These are phyloP conservation scores for Masticophis lateralis DNA, from an alignment of 2,797 vertebrate species.

Conservation along the genomic window DNA sequence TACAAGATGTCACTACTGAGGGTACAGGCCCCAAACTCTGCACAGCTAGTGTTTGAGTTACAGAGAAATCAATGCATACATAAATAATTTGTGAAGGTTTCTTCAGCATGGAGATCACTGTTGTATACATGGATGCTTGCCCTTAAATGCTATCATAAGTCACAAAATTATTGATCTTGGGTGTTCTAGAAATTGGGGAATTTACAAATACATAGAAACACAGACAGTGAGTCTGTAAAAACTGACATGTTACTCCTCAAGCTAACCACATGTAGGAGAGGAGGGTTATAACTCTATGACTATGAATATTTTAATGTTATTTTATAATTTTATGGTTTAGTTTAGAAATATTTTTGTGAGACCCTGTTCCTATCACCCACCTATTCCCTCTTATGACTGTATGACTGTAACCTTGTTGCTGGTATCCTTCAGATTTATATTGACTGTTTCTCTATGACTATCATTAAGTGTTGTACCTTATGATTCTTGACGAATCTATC, in stretches of 20 bases:
- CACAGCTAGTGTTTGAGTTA: background rate
- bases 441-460: too few species aligned
- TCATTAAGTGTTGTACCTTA: too few species aligned
- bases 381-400: too few species aligned
- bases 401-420: too few species aligned
- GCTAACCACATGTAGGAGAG: background rate
- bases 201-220: background rate
- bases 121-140: background rate
- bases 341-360: background rate
- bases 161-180: background rate
- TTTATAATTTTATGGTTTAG: background rate
- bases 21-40: background rate
- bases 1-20: background rate
- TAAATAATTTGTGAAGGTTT: background rate
- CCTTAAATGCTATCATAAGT: background rate
- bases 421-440: too few species aligned
- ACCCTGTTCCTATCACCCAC: background rate
- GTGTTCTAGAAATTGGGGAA: background rate
- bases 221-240: background rate
- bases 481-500: too few species aligned
- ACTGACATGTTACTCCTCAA: background rate
- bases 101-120: background rate
- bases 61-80: background rate
- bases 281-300: background rate
- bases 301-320: background rate